A percentile compares a stretch with the other conserved stretches of the same genome.
Evolutionary conservation across 2,888 invertebrate species (phyloP).

Genomic region (Notocelia uddmanniana): DNA sequence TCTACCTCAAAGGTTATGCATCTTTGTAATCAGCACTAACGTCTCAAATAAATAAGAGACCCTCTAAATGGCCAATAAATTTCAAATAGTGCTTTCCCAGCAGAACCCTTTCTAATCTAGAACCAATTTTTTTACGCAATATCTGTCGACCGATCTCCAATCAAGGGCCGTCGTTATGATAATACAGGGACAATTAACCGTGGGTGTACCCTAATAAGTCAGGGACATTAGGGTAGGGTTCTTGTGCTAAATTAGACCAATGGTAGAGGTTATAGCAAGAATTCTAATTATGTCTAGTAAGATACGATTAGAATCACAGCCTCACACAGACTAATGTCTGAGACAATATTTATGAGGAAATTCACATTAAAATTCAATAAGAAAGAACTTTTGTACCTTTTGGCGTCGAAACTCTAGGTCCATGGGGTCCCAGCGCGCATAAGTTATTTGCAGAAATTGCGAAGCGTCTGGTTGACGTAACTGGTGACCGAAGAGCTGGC

Average conservation of each 20-base stretch:
- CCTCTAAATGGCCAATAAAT: slow-evolving; percentile 7
- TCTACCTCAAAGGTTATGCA: too few species aligned
- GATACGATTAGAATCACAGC: too few species aligned
- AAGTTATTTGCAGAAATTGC: too few species aligned
- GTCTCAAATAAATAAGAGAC: too few species aligned
- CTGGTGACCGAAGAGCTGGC: too few species aligned
- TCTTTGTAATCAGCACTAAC: too few species aligned
- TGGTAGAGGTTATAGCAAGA: neutral
- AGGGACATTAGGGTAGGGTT: neutral
- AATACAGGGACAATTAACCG: neutral
- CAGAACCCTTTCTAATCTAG: slow-evolving; percentile 26
- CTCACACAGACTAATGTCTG: too few species aligned
- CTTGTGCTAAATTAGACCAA: neutral
- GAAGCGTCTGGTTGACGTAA: too few species aligned
- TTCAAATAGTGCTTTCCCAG: neutral
- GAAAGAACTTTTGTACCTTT: too few species aligned
- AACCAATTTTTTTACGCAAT: slow-evolving; percentile 20
- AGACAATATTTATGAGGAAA: neutral
- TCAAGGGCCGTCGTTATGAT: slow-evolving; percentile 5
- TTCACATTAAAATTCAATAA: too few species aligned
- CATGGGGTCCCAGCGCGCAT: too few species aligned
- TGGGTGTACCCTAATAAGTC: slow-evolving; percentile 4
- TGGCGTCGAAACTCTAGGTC: too few species aligned
- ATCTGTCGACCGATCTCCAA: slow-evolving; percentile 26
- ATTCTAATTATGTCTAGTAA: neutral